A percentile compares a stretch with the other conserved stretches of the same genome.
Conservation (phyloP, 2,888 invertebrate species). For the Sinotaia quadrata region DNA sequence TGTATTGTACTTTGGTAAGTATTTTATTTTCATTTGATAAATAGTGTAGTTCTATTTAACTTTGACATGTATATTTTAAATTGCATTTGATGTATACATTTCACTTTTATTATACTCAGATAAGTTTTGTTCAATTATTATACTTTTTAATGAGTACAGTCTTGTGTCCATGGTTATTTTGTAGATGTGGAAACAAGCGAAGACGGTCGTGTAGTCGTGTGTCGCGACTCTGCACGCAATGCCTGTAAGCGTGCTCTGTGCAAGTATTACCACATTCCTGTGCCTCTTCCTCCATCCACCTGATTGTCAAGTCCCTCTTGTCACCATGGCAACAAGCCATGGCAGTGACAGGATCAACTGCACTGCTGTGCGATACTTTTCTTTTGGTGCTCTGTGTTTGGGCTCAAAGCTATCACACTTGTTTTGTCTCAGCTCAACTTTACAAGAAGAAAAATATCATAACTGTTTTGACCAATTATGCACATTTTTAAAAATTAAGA, state of each 20-base stretch:
- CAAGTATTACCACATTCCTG: constrained; percentile 98
- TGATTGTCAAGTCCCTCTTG: constrained; percentile 29
- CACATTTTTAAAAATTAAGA: constrained; percentile 14
- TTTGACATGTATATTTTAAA: no score
- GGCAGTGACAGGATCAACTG: constrained; percentile 20
- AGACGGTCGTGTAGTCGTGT: constrained; percentile 95
- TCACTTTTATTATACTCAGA: no score
- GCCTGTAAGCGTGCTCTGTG: constrained; percentile 93
- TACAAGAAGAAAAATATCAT: constrained; percentile 23
- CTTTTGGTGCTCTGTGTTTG: constrained; percentile 31
- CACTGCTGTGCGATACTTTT: constrained; percentile 21
- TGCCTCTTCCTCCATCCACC: constrained; percentile 70
- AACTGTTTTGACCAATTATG: constrained; percentile 19
- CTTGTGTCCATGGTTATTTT: no score
- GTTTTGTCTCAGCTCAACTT: background rate
- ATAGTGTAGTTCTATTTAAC: no score
- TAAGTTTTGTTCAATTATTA: no score
- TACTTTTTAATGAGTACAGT: no score
- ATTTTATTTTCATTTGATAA: no score
- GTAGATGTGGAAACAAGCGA: constrained; percentile 95
- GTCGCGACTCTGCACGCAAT: constrained; percentile 95
- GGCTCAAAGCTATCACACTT: constrained; percentile 11
- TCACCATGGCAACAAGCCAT: constrained; percentile 7
- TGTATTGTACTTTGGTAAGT: no score
- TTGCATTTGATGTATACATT: no score